A percentile compares a stretch with the other conserved stretches of the same genome.
Evolutionary conservation across 2,797 vertebrate genomes (phyloP).

Genomic region (Astyanax mexicanus): DNA sequence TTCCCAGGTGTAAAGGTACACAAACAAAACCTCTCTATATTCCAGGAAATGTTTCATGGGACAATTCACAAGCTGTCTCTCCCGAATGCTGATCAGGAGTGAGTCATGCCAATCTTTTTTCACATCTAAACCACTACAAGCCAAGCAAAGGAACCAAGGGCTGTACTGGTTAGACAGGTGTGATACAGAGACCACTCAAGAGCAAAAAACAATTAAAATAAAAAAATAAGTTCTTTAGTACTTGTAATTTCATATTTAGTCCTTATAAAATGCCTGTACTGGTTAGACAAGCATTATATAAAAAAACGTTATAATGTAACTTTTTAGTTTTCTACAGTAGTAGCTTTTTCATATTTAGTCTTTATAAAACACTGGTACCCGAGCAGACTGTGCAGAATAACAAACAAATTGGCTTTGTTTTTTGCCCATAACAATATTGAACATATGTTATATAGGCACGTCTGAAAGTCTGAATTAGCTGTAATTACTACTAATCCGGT

Average conservation of each 20-base stretch:
- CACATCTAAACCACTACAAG: not conserved
- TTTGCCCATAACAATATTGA: not conserved
- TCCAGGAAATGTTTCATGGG: constrained; percentile 10
- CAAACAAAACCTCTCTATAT: not conserved
- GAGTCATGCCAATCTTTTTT: constrained; percentile 1
- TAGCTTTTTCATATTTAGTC: not conserved
- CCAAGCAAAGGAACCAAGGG: not conserved
- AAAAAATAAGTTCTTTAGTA: too few relatives aligned
- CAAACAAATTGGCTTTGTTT: not conserved
- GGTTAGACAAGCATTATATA: not conserved
- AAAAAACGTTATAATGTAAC: not conserved
- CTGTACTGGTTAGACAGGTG: not conserved
- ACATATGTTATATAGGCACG: too few relatives aligned
- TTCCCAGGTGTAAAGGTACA: not conserved
- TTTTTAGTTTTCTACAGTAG: not conserved
- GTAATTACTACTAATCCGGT: not conserved
- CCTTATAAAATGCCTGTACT: too few relatives aligned
- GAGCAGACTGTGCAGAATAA: not conserved
- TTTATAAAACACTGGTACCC: not conserved
- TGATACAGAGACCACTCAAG: not conserved
- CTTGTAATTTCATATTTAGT: too few relatives aligned
- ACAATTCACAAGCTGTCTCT: not conserved
- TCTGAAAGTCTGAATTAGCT: too few relatives aligned
- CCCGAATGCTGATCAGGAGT: not conserved
- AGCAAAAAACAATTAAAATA: too few relatives aligned